A percentile compares a stretch with the other conserved stretches of the same genome.
phyloP scores from a whole-genome alignment of 1,140 invertebrate genomes.

The Trichonephila clavata region DNA sequence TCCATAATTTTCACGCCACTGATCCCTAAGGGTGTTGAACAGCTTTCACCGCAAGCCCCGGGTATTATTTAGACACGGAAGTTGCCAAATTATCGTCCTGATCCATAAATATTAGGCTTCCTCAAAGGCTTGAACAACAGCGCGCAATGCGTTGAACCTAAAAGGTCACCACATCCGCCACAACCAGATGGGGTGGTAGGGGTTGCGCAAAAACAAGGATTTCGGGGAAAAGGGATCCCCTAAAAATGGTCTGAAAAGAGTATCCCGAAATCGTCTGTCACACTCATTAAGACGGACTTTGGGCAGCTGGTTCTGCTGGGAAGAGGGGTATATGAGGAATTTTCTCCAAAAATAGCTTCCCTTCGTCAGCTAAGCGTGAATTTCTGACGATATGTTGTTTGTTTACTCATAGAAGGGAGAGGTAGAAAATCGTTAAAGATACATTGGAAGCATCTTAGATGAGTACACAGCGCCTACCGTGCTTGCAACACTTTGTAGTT shows the following conservation, averaged over 20 bases:
- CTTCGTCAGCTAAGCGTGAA: conserved; percentile 9
- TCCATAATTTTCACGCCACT: background rate
- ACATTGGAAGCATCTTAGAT: conserved; percentile 10
- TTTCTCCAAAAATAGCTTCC: conserved; percentile 46
- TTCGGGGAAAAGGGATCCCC: conserved; percentile 25
- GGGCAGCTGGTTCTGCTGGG: background rate
- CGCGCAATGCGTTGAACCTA: background rate
- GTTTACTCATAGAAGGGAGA: conserved; percentile 4
- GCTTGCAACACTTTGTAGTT: background rate
- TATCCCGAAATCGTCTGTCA: conserved; percentile 36
- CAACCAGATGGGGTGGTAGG: conserved; percentile 41
- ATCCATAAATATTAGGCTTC: background rate
- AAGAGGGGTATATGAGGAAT: background rate
- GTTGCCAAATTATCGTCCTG: conserved; percentile 11
- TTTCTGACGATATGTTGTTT: conserved; percentile 25
- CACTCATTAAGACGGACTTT: conserved; percentile 43
- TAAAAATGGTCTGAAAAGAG: conserved; percentile 8
- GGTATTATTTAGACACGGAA: background rate
- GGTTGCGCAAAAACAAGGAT: conserved; percentile 13
- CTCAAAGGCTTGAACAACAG: conserved; percentile 6
- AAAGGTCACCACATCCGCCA: conserved; percentile 39
- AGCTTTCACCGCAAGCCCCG: background rate
- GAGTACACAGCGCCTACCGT: background rate
- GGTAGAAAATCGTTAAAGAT: conserved; percentile 29
- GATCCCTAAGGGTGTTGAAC: background rate